phyloP scores from a whole-genome alignment of 2,113 vertebrate genomes.

The Emydocephalus ijimae region DNA sequence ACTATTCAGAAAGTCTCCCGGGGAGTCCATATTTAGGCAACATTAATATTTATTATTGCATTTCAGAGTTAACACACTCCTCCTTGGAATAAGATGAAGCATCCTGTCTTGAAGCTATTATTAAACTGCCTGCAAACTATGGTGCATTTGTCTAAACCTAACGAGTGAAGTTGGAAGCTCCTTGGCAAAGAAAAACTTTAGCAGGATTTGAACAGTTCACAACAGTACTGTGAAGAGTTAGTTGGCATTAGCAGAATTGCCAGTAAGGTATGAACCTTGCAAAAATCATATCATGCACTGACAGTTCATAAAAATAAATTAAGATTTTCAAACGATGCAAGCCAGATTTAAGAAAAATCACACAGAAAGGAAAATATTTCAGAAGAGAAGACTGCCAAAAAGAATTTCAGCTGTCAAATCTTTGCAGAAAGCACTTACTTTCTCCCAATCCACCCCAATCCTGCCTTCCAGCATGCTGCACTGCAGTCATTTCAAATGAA shows the following conservation, averaged over 20 bases:
- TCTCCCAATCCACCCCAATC: not conserved
- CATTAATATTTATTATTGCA: not conserved
- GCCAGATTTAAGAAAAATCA: not conserved
- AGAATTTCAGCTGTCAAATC: not conserved
- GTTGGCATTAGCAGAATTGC: not conserved
- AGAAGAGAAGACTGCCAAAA: constrained; percentile 10
- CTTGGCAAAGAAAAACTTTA: constrained; percentile 3
- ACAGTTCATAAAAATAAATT: constrained; percentile 6
- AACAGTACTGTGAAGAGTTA: not conserved
- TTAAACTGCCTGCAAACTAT: not conserved
- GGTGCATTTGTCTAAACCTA: not conserved
- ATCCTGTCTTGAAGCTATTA: not conserved
- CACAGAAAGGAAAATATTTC: constrained; percentile 28
- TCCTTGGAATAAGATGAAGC: not conserved
- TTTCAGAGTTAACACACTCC: not conserved
- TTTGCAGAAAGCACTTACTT: not conserved
- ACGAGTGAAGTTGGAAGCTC: not conserved
- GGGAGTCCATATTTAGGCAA: not conserved
- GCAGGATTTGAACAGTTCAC: not conserved
- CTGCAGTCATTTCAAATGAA: not conserved
- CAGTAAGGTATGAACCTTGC: not conserved
- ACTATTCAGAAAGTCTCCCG: not conserved
- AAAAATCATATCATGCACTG: not conserved
- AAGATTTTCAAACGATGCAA: constrained; percentile 9
- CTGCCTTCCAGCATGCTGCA: not conserved